These are phyloP conservation scores for Ephialtes manifestator DNA, from an alignment of 2,888 invertebrate genomes.

Conservation along the genomic window DNA sequence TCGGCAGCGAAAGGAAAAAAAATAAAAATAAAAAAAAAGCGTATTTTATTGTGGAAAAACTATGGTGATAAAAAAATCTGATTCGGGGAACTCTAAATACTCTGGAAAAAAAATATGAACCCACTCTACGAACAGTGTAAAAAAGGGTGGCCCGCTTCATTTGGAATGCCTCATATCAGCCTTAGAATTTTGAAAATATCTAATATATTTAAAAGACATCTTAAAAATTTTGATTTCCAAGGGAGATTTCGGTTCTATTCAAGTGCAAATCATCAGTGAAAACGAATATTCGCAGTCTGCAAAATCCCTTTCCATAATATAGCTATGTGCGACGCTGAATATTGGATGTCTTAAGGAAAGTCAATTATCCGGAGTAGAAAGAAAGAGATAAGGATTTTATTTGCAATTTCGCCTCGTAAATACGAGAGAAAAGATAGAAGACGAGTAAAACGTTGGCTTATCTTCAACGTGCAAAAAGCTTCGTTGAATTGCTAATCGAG, in stretches of 20 bases:
- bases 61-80: too few species aligned
- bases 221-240: neutral
- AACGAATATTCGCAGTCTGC: neutral
- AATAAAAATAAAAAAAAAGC: too few species aligned
- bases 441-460: slow-evolving; percentile 1
- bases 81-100: too few species aligned
- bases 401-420: neutral
- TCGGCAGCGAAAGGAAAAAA: too few species aligned
- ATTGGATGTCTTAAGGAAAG: neutral
- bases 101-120: too few species aligned
- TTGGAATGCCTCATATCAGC: too few species aligned
- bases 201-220: too few species aligned
- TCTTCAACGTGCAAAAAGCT: slow-evolving; percentile 17
- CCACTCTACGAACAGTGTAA: too few species aligned
- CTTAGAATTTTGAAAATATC: too few species aligned
- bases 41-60: too few species aligned
- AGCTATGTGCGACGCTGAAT: neutral
- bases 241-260: neutral
- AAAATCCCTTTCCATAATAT: neutral
- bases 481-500: slow-evolving; percentile 30
- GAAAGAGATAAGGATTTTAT: slow-evolving; percentile 3
- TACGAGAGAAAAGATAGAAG: neutral
- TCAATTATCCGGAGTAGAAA: slow-evolving; percentile 11
- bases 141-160: too few species aligned
- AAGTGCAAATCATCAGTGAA: neutral